phyloP scores from a whole-genome alignment of 2,888 invertebrate species.

The Agriopis aurantiaria region DNA sequence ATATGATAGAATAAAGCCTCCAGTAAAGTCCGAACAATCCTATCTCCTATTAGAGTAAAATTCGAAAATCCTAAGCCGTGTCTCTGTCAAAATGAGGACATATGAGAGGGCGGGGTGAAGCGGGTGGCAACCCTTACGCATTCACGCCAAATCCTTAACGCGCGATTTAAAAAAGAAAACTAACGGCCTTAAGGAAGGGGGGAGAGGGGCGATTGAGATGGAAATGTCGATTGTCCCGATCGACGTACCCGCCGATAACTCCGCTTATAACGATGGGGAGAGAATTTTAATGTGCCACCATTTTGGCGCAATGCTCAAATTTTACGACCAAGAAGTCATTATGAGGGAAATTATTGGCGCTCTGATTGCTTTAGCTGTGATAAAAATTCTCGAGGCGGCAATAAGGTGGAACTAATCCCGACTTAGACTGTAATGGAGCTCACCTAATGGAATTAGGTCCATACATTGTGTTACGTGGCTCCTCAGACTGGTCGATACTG shows the following conservation, averaged over 20 bases:
- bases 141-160: constrained; percentile 85
- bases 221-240: constrained; percentile 84
- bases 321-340: constrained; percentile 85
- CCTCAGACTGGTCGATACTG: constrained; percentile 19
- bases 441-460: constrained; percentile 65
- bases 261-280: constrained; percentile 85
- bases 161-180: constrained; percentile 86
- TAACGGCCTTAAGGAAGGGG: constrained; percentile 71
- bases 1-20: constrained; percentile 48
- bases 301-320: constrained; percentile 87
- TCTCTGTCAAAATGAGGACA: constrained; percentile 72
- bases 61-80: constrained; percentile 63
- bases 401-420: constrained; percentile 86
- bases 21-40: constrained; percentile 40
- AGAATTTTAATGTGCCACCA: constrained; percentile 86
- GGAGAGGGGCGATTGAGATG: constrained; percentile 76
- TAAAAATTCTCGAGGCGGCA: constrained; percentile 86
- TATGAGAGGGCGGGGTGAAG: constrained; percentile 72
- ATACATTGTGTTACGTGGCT: constrained; percentile 49
- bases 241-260: constrained; percentile 78
- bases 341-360: constrained; percentile 86
- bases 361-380: constrained; percentile 86
- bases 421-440: constrained; percentile 75
- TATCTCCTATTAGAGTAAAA: constrained; percentile 58
- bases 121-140: constrained; percentile 79